phyloP scores from a whole-genome alignment of 2,888 invertebrate genomes.

The Mellilla xanthometata region DNA sequence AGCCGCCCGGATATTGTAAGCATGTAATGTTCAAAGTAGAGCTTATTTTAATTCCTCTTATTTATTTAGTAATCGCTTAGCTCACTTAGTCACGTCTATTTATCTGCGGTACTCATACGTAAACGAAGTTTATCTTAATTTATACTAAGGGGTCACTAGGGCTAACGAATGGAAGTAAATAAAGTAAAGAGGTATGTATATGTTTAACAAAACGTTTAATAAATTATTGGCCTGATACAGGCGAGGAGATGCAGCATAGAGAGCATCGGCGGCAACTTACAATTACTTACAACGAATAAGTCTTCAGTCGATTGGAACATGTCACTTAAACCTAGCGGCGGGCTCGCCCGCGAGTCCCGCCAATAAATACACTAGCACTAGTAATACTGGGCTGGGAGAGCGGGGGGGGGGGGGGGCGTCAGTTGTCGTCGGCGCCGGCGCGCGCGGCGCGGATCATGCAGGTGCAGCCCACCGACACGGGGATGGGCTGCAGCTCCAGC shows the following conservation, averaged over 20 bases:
- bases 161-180: too few relatives aligned
- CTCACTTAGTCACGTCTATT: too few relatives aligned
- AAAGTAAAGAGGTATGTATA: too few relatives aligned
- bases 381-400: conserved; percentile 13
- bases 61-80: too few relatives aligned
- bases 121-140: too few relatives aligned
- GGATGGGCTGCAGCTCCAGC: conserved; percentile 32
- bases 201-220: conserved; percentile 21
- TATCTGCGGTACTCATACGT: too few relatives aligned
- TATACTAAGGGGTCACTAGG: too few relatives aligned
- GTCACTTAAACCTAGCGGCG: neutral
- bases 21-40: too few relatives aligned
- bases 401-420: conserved; percentile 35
- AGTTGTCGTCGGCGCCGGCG: conserved; percentile 37
- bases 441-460: conserved; percentile 56
- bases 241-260: conserved; percentile 20
- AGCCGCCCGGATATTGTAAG: too few relatives aligned
- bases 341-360: conserved; percentile 22
- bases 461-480: conserved; percentile 69
- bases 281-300: conserved; percentile 17
- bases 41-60: too few relatives aligned
- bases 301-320: conserved; percentile 22
- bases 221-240: conserved; percentile 28
- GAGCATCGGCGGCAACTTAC: conserved; percentile 1
- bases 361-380: conserved; percentile 17